These are phyloP conservation scores for Danio aesculapii DNA, from an alignment of 2,797 vertebrate species.

Conservation along the genomic window DNA sequence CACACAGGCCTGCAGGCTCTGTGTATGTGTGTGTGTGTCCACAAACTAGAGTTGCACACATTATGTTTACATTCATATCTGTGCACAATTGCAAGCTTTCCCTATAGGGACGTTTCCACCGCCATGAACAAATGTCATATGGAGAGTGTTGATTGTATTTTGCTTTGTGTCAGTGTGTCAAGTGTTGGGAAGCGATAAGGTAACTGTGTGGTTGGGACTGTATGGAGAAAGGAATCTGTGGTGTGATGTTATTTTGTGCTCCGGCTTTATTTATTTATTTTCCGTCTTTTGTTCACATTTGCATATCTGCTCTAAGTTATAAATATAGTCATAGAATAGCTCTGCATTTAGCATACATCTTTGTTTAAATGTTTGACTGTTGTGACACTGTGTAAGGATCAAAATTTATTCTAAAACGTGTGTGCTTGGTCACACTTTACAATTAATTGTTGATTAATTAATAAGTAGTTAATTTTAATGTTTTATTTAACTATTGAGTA, in stretches of 20 bases:
- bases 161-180: conserved; percentile 38
- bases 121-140: conserved; percentile 13
- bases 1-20: conserved; percentile 62
- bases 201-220: conserved; percentile 5
- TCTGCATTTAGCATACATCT: background rate
- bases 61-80: conserved; percentile 43
- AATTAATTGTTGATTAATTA: too few relatives aligned
- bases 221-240: conserved; percentile 12
- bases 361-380: conserved; percentile 6
- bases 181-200: conserved; percentile 14
- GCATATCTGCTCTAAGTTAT: background rate
- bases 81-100: conserved; percentile 16
- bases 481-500: too few relatives aligned
- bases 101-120: conserved; percentile 16
- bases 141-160: conserved; percentile 33
- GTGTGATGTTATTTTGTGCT: background rate
- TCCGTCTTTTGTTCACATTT: conserved; percentile 7
- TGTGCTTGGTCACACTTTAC: background rate
- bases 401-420: background rate
- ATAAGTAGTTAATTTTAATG: too few relatives aligned
- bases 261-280: background rate
- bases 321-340: background rate
- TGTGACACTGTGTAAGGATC: background rate
- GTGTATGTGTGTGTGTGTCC: conserved; percentile 46
- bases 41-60: background rate